Evolutionary conservation across 2,888 invertebrate species (phyloP).

Genomic region (Agriopis leucophaearia): DNA sequence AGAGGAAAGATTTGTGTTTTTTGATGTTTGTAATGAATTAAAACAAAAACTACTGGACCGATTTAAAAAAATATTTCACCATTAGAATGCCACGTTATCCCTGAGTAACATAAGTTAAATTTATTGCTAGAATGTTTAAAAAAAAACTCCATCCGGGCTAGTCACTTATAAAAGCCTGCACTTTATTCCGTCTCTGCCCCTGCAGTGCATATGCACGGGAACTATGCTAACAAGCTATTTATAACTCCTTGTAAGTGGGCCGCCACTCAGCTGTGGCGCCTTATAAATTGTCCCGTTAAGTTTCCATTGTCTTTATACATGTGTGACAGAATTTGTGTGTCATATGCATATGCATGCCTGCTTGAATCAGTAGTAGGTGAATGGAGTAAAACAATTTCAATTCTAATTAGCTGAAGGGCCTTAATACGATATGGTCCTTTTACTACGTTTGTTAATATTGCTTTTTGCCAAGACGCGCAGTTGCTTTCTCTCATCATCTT

Average conservation of each 20-base stretch:
- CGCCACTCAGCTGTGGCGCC: constrained; percentile 36
- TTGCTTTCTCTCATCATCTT: no score
- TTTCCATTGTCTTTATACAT: constrained; percentile 26
- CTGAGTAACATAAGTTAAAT: no score
- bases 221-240: constrained; percentile 21
- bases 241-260: constrained; percentile 23
- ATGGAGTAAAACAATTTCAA: neutral
- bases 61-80: no score
- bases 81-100: no score
- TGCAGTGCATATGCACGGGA: neutral
- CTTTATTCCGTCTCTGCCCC: neutral
- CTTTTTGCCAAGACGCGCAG: no score
- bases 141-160: no score
- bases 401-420: neutral
- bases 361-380: neutral
- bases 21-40: no score
- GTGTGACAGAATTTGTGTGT: constrained; percentile 19
- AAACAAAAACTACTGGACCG: no score
- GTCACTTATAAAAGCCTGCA: neutral
- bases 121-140: no score
- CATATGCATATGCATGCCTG: neutral
- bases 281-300: constrained; percentile 28
- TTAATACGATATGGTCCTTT: neutral
- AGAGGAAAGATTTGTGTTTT: no score
- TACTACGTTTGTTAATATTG: neutral